Percentiles rank a stretch among this genome's conserved stretches.
Evolutionary conservation across 2,797 vertebrate species (phyloP).

Genomic region (Poeciliopsis paucimaculata): DNA sequence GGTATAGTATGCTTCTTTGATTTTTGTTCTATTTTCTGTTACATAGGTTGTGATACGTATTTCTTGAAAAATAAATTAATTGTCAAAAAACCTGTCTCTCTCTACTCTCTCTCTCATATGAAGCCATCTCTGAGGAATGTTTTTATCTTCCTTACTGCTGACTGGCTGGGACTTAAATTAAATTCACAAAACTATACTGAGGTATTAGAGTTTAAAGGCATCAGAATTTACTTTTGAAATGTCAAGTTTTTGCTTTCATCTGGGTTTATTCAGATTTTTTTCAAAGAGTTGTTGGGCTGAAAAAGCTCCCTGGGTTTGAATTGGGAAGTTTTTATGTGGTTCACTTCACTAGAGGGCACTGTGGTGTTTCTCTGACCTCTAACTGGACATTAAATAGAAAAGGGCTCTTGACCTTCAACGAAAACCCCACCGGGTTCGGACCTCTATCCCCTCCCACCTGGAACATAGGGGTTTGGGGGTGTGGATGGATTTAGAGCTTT

Average conservation of each 20-base stretch:
- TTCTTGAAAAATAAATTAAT: too few species aligned
- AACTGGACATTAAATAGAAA: conserved; percentile 64
- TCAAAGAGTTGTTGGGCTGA: neutral
- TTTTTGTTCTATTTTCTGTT: too few species aligned
- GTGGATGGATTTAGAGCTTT: conserved; percentile 51
- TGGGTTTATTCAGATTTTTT: neutral
- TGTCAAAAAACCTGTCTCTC: neutral
- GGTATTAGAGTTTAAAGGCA: conserved; percentile 37
- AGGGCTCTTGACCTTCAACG: conserved; percentile 73
- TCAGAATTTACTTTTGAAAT: neutral
- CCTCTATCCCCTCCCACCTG: conserved; percentile 47
- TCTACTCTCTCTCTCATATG: conserved; percentile 32
- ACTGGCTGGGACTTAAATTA: conserved; percentile 36
- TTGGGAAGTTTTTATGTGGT: conserved; percentile 21
- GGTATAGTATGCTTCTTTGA: too few species aligned
- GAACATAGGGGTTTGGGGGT: conserved; percentile 40
- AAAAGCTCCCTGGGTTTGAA: neutral
- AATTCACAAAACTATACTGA: conserved; percentile 41
- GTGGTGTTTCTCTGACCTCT: conserved; percentile 87
- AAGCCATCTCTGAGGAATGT: conserved; percentile 35
- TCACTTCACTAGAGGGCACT: conserved; percentile 92
- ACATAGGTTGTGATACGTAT: too few species aligned
- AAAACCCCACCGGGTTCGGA: conserved; percentile 48
- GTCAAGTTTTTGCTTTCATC: neutral
- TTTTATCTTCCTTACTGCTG: conserved; percentile 47